Evolutionary conservation across 2,113 vertebrate genomes (phyloP).

Genomic region (Poeciliopsis occidentalis): DNA sequence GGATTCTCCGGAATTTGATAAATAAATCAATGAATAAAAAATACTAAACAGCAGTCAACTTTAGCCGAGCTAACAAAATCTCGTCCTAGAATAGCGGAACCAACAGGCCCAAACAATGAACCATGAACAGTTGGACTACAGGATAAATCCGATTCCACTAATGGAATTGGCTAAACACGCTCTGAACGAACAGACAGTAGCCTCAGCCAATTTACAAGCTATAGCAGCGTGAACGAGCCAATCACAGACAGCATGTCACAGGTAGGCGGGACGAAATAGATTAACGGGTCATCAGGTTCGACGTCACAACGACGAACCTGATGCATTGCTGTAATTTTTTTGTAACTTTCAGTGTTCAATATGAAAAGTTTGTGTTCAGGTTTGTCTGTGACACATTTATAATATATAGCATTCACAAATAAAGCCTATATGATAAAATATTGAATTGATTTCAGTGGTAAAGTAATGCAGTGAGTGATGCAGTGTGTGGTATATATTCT

Average conservation of each 20-base stretch:
- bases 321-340: no score
- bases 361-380: no score
- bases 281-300: constrained; percentile 76
- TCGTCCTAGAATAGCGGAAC: constrained; percentile 18
- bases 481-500: no score
- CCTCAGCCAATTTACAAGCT: constrained; percentile 30
- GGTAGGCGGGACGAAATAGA: constrained; percentile 43
- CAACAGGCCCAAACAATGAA: constrained; percentile 13
- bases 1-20: constrained; percentile 29
- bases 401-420: no score
- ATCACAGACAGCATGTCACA: constrained; percentile 36
- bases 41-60: background rate
- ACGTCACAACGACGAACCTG: constrained; percentile 64
- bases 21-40: background rate
- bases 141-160: constrained; percentile 74
- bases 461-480: no score
- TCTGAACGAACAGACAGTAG: constrained; percentile 46
- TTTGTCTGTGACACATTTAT: no score
- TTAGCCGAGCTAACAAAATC: background rate
- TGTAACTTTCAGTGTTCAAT: no score
- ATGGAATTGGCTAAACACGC: constrained; percentile 79
- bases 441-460: no score
- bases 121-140: constrained; percentile 26
- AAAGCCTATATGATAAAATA: no score
- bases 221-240: constrained; percentile 32